These are phyloP conservation scores for Natrix natrix DNA, from an alignment of 2,797 vertebrate genomes.

Conservation along the genomic window DNA sequence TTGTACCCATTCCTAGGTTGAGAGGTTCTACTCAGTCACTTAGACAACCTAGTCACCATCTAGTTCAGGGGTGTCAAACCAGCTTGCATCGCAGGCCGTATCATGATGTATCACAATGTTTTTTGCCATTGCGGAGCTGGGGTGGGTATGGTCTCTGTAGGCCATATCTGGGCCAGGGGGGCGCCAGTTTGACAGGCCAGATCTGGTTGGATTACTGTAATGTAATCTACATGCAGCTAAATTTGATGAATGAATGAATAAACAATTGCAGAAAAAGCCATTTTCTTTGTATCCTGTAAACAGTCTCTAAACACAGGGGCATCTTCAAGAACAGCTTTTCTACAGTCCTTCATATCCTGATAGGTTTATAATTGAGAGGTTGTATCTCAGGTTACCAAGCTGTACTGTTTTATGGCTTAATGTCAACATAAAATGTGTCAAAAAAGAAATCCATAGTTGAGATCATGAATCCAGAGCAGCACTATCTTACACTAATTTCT, in stretches of 20 bases:
- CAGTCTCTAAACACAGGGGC: not conserved
- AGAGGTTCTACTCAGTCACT: not conserved
- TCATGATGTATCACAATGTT: no score
- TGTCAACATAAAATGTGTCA: not conserved
- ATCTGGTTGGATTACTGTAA: not conserved
- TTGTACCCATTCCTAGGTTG: not conserved
- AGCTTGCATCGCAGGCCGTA: no score
- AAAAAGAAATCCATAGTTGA: not conserved
- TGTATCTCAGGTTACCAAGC: not conserved
- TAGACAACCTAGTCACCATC: not conserved
- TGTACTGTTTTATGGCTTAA: not conserved
- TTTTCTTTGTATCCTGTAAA: not conserved
- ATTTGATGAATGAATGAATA: not conserved
- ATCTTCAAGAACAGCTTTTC: not conserved
- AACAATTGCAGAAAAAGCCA: not conserved
- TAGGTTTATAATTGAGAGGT: not conserved
- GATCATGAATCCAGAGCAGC: not conserved
- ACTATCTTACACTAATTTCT: not conserved
- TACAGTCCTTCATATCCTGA: not conserved
- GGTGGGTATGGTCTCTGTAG: no score
- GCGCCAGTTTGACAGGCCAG: no score
- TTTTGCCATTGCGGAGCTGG: no score
- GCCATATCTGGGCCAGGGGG: no score
- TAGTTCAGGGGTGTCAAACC: no score
- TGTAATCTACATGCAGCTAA: not conserved